A percentile compares a stretch with the other conserved stretches of the same genome.
These are phyloP conservation scores for Elephantulus edwardii DNA, from an alignment of 2,113 vertebrate species.

Conservation along the genomic window DNA sequence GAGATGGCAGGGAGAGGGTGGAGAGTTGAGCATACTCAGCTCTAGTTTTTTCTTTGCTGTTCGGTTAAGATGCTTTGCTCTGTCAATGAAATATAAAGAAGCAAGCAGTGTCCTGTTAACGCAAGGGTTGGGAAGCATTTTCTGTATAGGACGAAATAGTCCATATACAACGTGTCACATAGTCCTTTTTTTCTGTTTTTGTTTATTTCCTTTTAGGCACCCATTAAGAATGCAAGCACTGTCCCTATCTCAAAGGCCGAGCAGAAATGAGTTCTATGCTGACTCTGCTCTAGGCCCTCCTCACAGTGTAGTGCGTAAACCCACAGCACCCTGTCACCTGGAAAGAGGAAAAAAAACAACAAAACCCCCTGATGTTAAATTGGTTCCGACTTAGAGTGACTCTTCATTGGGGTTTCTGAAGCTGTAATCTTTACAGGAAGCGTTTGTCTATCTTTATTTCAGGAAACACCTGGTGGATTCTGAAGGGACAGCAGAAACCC, in stretches of 20 bases:
- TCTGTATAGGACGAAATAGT: neutral
- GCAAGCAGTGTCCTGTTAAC: fast-evolving
- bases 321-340: fast-evolving
- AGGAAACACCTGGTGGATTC: no score
- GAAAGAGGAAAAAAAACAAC: no score
- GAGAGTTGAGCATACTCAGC: fast-evolving
- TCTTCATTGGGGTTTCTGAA: no score
- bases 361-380: no score
- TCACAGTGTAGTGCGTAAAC: no score
- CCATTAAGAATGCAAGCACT: neutral
- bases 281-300: fast-evolving
- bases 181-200: neutral
- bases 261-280: neutral
- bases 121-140: no score
- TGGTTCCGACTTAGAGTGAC: no score
- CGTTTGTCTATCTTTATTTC: no score
- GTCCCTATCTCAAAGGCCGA: neutral
- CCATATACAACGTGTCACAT: neutral
- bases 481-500: no score
- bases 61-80: neutral
- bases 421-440: no score
- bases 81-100: neutral
- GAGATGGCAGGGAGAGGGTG: neutral
- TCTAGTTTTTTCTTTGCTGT: neutral
- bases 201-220: fast-evolving